These are phyloP conservation scores for Creontiades dilutus DNA, from an alignment of 2,888 invertebrate species.

Conservation along the genomic window DNA sequence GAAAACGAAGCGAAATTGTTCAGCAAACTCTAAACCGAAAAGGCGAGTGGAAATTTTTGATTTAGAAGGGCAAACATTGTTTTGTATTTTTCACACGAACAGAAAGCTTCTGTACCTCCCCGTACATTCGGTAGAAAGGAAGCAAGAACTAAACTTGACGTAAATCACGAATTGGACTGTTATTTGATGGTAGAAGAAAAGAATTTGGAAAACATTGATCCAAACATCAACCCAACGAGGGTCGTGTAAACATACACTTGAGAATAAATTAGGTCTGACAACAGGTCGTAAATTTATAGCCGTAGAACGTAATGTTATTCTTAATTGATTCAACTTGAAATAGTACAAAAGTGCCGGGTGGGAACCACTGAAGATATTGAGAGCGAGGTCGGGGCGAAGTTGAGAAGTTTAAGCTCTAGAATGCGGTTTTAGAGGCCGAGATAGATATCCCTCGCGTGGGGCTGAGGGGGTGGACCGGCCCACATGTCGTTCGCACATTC, in stretches of 20 bases:
- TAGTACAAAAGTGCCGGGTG: neutral
- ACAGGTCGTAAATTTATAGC: neutral
- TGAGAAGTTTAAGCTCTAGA: neutral
- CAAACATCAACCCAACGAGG: neutral
- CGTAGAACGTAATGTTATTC: neutral
- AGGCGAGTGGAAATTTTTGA: too few relatives aligned
- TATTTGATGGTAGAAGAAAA: neutral
- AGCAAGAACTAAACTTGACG: too few relatives aligned
- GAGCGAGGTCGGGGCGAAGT: conserved; percentile 2
- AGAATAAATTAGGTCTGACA: neutral
- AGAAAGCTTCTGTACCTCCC: too few relatives aligned
- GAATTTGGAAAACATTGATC: neutral
- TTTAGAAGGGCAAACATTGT: too few relatives aligned
- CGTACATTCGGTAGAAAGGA: too few relatives aligned
- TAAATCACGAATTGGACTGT: neutral
- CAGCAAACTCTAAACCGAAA: too few relatives aligned
- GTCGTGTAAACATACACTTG: neutral
- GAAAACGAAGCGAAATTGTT: too few relatives aligned
- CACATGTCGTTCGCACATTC: conserved; percentile 50
- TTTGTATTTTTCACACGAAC: too few relatives aligned
- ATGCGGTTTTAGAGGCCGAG: neutral
- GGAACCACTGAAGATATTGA: neutral
- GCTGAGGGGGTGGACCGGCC: neutral
- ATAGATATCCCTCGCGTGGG: neutral
- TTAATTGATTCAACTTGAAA: neutral